Conservation (phyloP, 2,797 vertebrate genomes). For the Chrosomus eos region DNA sequence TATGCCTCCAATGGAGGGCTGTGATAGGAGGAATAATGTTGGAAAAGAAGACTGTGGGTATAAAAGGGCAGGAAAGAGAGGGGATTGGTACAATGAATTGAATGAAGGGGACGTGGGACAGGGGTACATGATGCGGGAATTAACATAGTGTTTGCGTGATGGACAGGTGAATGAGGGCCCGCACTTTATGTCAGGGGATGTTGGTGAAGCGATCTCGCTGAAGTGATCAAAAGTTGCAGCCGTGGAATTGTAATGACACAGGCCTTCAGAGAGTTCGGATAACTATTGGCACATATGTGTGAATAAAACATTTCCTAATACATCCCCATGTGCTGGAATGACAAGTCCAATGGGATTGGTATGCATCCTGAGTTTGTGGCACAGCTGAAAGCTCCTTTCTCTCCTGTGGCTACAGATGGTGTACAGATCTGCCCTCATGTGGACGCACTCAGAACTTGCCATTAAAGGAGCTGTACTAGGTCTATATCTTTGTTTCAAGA, state of each 20-base stretch:
- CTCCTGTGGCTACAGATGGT: background rate
- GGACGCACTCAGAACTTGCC: conserved; percentile 34
- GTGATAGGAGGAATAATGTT: conserved; percentile 46
- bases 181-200: conserved; percentile 45
- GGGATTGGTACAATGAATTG: conserved; percentile 50
- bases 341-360: conserved; percentile 12
- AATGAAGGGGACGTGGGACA: conserved; percentile 59
- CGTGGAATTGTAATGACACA: conserved; percentile 61
- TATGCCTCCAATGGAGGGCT: conserved; percentile 48
- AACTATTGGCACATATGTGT: conserved; percentile 38
- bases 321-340: conserved; percentile 37
- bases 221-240: conserved; percentile 60
- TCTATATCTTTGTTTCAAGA: background rate
- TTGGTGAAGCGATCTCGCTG: conserved; percentile 43
- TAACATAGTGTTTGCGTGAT: conserved; percentile 63
- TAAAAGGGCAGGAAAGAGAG: conserved; percentile 53
- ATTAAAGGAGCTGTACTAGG: background rate
- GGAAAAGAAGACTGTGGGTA: conserved; percentile 54
- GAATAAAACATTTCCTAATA: conserved; percentile 45
- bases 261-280: conserved; percentile 29
- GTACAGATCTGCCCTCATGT: conserved; percentile 56
- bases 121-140: conserved; percentile 63
- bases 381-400: conserved; percentile 37
- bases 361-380: conserved; percentile 9
- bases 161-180: conserved; percentile 53